Conservation (phyloP, 2,797 vertebrate genomes). For the Triplophysa bombifrons region DNA sequence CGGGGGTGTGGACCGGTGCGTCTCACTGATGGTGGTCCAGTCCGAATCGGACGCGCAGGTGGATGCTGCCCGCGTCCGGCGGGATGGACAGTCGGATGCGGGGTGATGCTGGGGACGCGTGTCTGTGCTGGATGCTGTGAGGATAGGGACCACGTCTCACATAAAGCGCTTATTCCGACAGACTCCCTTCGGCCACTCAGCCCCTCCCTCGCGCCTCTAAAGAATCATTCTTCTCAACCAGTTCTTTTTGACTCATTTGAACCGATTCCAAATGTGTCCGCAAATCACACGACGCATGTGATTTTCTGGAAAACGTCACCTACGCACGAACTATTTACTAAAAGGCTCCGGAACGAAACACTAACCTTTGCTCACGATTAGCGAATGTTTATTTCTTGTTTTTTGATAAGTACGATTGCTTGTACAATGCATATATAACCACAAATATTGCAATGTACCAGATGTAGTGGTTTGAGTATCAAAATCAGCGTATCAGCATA, state of each 20-base stretch:
- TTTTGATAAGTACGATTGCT: too few species aligned
- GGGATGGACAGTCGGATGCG: slow-evolving; percentile 47
- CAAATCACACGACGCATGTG: background rate
- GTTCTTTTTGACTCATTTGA: background rate
- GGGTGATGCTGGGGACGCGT: slow-evolving; percentile 52
- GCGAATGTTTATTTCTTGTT: too few species aligned
- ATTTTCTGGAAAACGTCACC: background rate
- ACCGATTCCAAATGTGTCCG: slow-evolving; percentile 6
- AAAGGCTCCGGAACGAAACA: too few species aligned
- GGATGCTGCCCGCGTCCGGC: slow-evolving; percentile 59
- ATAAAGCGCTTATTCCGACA: slow-evolving; percentile 75
- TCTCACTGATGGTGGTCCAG: slow-evolving; percentile 14
- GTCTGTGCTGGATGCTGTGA: slow-evolving; percentile 80
- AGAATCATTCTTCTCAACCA: background rate
- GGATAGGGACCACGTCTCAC: slow-evolving; percentile 65
- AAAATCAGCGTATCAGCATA: background rate
- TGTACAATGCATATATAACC: too few species aligned
- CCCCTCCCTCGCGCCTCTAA: slow-evolving; percentile 41
- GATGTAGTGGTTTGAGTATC: background rate
- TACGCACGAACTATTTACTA: background rate
- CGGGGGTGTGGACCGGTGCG: slow-evolving; percentile 39
- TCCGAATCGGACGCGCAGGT: slow-evolving; percentile 16
- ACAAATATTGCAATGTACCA: background rate
- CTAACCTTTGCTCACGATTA: too few species aligned
- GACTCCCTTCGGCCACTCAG: slow-evolving; percentile 57